Conservation (phyloP, 2,888 invertebrate genomes). For the Orthosia cruda region DNA sequence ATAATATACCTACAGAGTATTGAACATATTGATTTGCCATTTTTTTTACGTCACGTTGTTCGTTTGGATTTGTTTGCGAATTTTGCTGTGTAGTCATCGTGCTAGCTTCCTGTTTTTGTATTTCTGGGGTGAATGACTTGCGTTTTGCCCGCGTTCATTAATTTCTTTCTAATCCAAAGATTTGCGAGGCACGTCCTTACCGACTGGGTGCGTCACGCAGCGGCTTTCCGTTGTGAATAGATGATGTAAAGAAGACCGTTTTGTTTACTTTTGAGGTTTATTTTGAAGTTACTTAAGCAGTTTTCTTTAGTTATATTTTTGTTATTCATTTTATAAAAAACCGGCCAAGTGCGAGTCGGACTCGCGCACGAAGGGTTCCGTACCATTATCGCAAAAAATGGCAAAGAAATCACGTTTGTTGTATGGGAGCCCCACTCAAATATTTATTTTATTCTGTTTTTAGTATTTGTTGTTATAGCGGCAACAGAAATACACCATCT, state of each 20-base stretch:
- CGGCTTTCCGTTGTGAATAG: constrained; percentile 28
- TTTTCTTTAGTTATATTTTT: too few species aligned
- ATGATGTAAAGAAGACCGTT: constrained; percentile 26
- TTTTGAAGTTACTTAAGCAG: too few species aligned
- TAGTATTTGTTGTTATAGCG: too few species aligned
- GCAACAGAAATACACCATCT: too few species aligned
- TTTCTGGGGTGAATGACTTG: constrained; percentile 42
- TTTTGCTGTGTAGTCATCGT: constrained; percentile 44
- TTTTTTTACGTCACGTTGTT: constrained; percentile 50
- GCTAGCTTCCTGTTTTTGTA: constrained; percentile 19
- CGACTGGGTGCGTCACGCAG: constrained; percentile 18
- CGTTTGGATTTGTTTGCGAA: constrained; percentile 57
- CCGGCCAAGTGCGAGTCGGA: too few species aligned
- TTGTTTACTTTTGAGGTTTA: constrained; percentile 44
- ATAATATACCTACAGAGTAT: constrained; percentile 71
- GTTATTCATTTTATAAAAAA: too few species aligned
- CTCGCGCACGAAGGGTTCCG: too few species aligned
- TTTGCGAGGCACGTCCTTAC: constrained; percentile 41
- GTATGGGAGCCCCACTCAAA: too few species aligned
- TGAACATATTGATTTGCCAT: constrained; percentile 70
- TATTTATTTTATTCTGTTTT: too few species aligned
- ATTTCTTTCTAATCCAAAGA: constrained; percentile 58
- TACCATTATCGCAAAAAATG: too few species aligned
- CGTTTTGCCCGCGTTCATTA: constrained; percentile 49
- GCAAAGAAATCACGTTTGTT: too few species aligned